Conservation (phyloP, 2,113 vertebrate genomes). For the Chloropsis hardwickii region DNA sequence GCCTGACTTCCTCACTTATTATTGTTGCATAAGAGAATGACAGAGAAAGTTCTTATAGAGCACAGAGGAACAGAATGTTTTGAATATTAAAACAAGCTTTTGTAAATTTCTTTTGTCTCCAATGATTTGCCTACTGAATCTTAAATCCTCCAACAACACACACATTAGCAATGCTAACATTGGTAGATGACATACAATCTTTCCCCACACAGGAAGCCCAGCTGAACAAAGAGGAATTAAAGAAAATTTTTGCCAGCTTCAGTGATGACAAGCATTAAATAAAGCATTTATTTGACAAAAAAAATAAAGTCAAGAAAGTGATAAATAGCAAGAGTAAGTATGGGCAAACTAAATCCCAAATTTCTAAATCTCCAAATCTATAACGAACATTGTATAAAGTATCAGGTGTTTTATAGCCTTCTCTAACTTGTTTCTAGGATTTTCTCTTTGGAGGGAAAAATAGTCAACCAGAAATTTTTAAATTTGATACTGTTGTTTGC, state of each 20-base stretch:
- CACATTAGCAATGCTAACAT: neutral
- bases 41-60: neutral
- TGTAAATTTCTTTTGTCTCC: neutral
- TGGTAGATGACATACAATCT: neutral
- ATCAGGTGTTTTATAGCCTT: neutral
- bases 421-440: neutral
- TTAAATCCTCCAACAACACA: neutral
- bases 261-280: neutral
- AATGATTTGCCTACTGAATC: neutral
- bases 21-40: neutral
- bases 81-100: neutral
- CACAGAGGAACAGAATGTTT: neutral
- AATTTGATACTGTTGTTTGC: neutral
- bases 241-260: neutral
- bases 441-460: neutral
- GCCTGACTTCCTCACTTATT: neutral
- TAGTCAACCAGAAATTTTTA: neutral
- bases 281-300: neutral
- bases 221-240: neutral
- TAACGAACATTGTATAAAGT: neutral
- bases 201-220: rapidly evolving
- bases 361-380: neutral
- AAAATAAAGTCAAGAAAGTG: neutral
- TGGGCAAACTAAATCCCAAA: neutral
- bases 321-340: neutral